Percentiles rank a stretch among this genome's conserved stretches.
phyloP scores from a whole-genome alignment of 2,113 vertebrate species.

The Cervus canadensis region DNA sequence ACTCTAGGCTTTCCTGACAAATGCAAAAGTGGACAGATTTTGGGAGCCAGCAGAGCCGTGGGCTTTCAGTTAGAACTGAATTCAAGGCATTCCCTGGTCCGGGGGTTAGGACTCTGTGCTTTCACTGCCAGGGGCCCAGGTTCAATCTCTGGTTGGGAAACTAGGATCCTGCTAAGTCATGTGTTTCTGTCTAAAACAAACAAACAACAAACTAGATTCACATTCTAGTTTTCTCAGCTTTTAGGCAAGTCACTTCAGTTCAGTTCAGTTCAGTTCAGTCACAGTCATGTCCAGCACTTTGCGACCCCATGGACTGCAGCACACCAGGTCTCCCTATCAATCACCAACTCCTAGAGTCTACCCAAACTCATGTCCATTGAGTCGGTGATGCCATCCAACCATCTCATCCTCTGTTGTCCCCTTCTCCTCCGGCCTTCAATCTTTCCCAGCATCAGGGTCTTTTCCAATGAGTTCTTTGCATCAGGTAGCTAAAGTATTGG shows the following conservation, averaged over 20 bases:
- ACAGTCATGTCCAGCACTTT: fast-evolving
- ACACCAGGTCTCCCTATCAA: background rate
- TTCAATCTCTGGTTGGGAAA: background rate
- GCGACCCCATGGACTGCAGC: fast-evolving
- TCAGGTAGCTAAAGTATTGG: background rate
- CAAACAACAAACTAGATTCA: background rate
- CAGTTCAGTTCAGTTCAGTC: background rate
- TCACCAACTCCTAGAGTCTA: background rate
- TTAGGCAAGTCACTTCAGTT: background rate
- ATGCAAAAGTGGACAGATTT: background rate
- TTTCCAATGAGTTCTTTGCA: background rate
- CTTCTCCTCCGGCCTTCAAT: background rate
- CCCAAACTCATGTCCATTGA: background rate
- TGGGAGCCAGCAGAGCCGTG: background rate
- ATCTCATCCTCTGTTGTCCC: background rate
- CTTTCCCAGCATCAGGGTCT: background rate
- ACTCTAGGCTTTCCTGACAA: background rate
- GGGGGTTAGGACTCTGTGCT: background rate
- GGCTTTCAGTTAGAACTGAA: background rate
- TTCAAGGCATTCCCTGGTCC: background rate
- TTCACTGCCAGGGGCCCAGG: background rate
- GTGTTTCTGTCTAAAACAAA: background rate
- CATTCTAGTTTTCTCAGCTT: background rate
- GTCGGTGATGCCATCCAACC: background rate
- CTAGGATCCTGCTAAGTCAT: background rate